Evolutionary conservation across 1,140 invertebrate species (phyloP).

Genomic region (Sycophila sp.): DNA sequence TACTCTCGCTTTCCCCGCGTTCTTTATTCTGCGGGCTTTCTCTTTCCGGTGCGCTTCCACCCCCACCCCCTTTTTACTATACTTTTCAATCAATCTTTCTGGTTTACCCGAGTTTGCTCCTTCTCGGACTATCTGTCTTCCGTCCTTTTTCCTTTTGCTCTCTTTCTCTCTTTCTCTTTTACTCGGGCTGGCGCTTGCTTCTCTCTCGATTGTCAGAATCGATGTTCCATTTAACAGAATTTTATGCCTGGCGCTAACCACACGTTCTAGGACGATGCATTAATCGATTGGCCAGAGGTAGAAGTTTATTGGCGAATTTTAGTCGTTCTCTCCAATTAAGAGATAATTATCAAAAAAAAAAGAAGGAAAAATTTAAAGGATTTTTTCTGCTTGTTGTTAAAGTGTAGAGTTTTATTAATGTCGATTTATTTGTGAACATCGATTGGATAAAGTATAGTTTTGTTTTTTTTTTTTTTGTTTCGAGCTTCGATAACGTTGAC

Average conservation of each 20-base stretch:
- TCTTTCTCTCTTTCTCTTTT: not conserved
- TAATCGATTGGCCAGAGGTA: not conserved
- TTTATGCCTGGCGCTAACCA: not conserved
- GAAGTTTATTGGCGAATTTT: not conserved
- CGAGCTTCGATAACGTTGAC: not conserved
- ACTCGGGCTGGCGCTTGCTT: not conserved
- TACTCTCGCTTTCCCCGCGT: slow-evolving; percentile 7
- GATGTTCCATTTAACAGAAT: slow-evolving; percentile 20
- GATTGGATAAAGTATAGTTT: too few species aligned
- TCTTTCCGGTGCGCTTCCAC: not conserved
- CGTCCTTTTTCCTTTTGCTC: not conserved
- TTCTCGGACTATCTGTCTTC: slow-evolving; percentile 33
- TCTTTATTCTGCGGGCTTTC: slow-evolving; percentile 14
- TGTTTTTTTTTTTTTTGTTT: not conserved
- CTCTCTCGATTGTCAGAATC: slow-evolving; percentile 12
- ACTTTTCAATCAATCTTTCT: slow-evolving; percentile 37
- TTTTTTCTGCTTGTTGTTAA: too few species aligned
- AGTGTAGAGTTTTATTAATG: too few species aligned
- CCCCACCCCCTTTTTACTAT: slow-evolving; percentile 11
- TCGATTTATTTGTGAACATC: too few species aligned
- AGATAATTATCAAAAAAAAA: not conserved
- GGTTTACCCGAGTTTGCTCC: slow-evolving; percentile 32
- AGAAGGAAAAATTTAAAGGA: not conserved
- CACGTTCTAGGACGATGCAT: not conserved
- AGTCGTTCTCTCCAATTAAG: too few species aligned